Percentiles rank a stretch among this genome's conserved stretches.
These are phyloP conservation scores for Drosophila pectinifera DNA, from an alignment of 1,140 invertebrate genomes.

Conservation along the genomic window DNA sequence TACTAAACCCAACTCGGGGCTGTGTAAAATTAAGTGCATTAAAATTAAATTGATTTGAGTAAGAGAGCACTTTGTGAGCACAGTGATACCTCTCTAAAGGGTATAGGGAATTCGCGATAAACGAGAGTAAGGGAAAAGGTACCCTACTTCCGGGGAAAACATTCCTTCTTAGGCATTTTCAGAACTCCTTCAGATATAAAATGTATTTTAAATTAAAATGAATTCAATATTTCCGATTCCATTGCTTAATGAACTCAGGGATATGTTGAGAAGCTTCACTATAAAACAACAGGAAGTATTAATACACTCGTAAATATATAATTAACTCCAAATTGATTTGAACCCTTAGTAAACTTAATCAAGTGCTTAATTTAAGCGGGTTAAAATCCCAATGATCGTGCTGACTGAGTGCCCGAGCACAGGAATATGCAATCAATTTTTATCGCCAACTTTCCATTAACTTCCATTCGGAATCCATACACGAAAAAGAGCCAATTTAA, in stretches of 20 bases:
- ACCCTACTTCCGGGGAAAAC: neutral
- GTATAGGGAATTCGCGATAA: too few relatives aligned
- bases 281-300: neutral
- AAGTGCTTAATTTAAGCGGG: slow-evolving; percentile 31
- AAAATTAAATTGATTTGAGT: slow-evolving; percentile 18
- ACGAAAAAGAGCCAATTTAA: slow-evolving; percentile 63
- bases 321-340: slow-evolving; percentile 19
- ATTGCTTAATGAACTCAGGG: neutral
- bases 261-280: neutral
- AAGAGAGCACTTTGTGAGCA: neutral
- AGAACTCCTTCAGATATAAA: too few relatives aligned
- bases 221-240: accelerated
- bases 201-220: too few relatives aligned
- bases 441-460: slow-evolving; percentile 45
- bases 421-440: slow-evolving; percentile 38
- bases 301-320: slow-evolving; percentile 5
- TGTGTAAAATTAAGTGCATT: slow-evolving; percentile 14
- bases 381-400: slow-evolving; percentile 5
- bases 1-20: neutral
- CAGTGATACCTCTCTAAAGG: neutral
- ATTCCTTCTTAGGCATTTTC: neutral
- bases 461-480: slow-evolving; percentile 43
- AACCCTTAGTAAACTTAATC: slow-evolving; percentile 15
- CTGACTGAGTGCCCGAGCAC: neutral
- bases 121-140: too few relatives aligned